Conservation (phyloP, 2,797 vertebrate species). For the Xerus rutilus region DNA sequence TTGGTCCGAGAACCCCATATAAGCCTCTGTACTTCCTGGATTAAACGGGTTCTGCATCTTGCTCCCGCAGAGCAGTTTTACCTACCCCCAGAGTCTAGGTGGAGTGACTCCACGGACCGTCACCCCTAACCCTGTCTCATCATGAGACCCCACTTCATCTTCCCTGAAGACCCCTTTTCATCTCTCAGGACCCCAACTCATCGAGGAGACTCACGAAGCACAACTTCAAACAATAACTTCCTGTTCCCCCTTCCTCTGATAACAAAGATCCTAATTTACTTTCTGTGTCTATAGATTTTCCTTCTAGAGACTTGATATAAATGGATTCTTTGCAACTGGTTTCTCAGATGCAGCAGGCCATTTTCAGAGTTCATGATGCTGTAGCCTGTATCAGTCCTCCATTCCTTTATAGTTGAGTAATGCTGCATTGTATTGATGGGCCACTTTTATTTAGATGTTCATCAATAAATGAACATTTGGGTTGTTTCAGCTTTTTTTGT, state of each 20-base stretch:
- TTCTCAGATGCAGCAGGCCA: neutral
- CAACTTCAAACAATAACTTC: neutral
- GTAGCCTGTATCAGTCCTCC: neutral
- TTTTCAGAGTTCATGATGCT: neutral
- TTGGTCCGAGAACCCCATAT: too few relatives aligned
- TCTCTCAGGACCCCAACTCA: too few relatives aligned
- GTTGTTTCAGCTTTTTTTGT: neutral
- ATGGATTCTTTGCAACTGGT: neutral
- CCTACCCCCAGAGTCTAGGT: too few relatives aligned
- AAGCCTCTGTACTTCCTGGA: too few relatives aligned
- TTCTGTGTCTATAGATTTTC: neutral
- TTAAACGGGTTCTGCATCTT: too few relatives aligned
- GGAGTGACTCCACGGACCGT: too few relatives aligned
- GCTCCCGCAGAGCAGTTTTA: too few relatives aligned
- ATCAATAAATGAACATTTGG: neutral
- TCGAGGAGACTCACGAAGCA: too few relatives aligned
- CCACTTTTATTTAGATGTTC: neutral
- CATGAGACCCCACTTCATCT: too few relatives aligned
- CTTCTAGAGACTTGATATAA: neutral
- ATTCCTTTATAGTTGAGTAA: neutral
- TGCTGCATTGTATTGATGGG: neutral
- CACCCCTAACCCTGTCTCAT: too few relatives aligned
- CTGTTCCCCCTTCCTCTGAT: neutral
- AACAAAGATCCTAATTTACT: neutral
- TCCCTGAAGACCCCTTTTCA: too few relatives aligned